Evolutionary conservation across 1,140 invertebrate species (phyloP).

Genomic region (Phymorhynchus buccinoides): DNA sequence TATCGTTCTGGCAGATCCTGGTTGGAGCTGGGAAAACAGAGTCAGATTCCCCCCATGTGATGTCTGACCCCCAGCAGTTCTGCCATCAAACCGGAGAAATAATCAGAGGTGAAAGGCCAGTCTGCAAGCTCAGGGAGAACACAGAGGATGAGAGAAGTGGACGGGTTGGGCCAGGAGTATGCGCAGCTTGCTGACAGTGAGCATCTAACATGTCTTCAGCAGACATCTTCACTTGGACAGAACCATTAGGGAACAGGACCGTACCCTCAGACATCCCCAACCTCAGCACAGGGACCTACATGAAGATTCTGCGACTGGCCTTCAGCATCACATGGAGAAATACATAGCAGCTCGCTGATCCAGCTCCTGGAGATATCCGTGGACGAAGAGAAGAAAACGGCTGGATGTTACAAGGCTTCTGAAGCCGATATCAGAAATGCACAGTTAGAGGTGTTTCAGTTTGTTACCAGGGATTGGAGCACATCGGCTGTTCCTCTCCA

Average conservation of each 20-base stretch:
- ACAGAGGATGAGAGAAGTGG: neutral
- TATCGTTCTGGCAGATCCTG: neutral
- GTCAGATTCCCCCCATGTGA: too few species aligned
- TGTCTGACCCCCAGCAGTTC: too few species aligned
- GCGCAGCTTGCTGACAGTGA: too few species aligned
- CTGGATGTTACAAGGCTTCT: neutral
- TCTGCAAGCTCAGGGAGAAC: too few species aligned
- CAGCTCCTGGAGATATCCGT: neutral
- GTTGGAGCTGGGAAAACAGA: neutral
- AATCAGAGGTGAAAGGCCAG: neutral
- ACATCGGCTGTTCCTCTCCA: neutral
- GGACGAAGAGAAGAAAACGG: neutral
- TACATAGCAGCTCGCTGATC: neutral
- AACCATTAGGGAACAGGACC: too few species aligned
- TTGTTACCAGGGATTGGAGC: neutral
- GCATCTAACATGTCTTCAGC: too few species aligned
- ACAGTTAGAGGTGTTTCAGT: neutral
- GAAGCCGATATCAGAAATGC: neutral
- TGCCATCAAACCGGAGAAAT: neutral
- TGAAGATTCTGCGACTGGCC: neutral
- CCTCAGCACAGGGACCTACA: neutral
- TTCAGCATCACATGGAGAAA: neutral
- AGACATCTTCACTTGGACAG: neutral
- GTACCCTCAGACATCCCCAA: neutral
- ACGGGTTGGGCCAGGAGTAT: neutral